Evolutionary conservation across 2,888 invertebrate species (phyloP).

Genomic region (Lasioglossum lativentre): DNA sequence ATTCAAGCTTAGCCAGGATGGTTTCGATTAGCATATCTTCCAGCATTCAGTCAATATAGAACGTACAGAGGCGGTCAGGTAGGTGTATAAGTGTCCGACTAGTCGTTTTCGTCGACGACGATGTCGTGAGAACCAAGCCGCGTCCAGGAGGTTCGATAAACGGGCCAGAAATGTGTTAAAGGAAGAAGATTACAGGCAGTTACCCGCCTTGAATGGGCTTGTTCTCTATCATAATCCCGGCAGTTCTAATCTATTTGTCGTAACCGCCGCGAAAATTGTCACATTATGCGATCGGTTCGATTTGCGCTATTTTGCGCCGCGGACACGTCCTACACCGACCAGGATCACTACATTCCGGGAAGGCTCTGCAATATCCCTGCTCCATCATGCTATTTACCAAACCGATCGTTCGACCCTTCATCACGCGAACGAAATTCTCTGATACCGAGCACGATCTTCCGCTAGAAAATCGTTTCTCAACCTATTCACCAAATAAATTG

Average conservation of each 20-base stretch:
- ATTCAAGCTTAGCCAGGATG: slow-evolving; percentile 66
- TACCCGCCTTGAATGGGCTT: slow-evolving; percentile 21
- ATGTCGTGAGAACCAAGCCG: slow-evolving; percentile 66
- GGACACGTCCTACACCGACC: not conserved
- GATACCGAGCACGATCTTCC: no score
- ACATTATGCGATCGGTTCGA: slow-evolving; percentile 1
- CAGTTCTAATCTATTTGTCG: slow-evolving; percentile 35
- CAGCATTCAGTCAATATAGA: slow-evolving; percentile 58
- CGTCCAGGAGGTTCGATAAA: slow-evolving; percentile 37
- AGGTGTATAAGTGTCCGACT: slow-evolving; percentile 30
- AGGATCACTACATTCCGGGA: not conserved
- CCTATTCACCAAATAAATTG: no score
- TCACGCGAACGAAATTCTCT: not conserved
- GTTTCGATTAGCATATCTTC: slow-evolving; percentile 76
- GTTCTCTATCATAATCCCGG: slow-evolving; percentile 45
- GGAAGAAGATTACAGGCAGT: slow-evolving; percentile 46
- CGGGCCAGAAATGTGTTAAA: slow-evolving; percentile 52
- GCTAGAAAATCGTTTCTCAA: not conserved
- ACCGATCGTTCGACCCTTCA: not conserved
- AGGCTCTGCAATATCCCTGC: not conserved
- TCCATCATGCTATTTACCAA: not conserved
- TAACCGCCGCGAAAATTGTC: slow-evolving; percentile 26
- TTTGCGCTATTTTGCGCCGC: not conserved
- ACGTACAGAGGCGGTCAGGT: slow-evolving; percentile 13
- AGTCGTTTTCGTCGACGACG: slow-evolving; percentile 52